phyloP scores from a whole-genome alignment of 2,113 vertebrate genomes.

The Muntiacus muntjak region DNA sequence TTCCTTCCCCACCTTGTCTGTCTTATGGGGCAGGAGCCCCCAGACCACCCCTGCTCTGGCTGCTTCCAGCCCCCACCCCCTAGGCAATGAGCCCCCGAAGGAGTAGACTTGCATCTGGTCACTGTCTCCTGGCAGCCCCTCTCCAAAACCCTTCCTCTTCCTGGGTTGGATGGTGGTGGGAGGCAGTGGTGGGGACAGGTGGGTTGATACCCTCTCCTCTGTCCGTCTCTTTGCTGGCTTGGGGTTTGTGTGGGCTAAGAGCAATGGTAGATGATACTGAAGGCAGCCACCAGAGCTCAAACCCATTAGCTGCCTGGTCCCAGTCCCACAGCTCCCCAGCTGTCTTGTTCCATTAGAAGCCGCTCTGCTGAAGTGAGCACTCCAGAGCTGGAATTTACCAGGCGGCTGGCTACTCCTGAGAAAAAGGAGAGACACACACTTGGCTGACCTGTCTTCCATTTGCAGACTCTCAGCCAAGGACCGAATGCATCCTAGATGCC shows the following conservation, averaged over 20 bases:
- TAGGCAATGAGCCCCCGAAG: neutral
- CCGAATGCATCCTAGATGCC: neutral
- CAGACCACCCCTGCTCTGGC: no score
- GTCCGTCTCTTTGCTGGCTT: slow-evolving; percentile 9
- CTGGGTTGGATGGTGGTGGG: neutral
- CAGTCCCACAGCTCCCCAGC: slow-evolving; percentile 64
- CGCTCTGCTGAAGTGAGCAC: slow-evolving; percentile 48
- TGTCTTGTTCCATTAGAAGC: slow-evolving; percentile 75
- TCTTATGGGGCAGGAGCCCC: neutral
- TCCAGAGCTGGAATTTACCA: slow-evolving; percentile 9
- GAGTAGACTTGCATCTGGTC: no score
- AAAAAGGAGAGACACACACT: neutral
- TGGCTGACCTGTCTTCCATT: neutral
- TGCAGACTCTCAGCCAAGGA: neutral
- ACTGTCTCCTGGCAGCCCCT: neutral
- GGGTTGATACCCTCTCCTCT: neutral
- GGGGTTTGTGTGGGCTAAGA: slow-evolving; percentile 49
- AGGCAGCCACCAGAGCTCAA: slow-evolving; percentile 72
- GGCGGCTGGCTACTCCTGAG: neutral
- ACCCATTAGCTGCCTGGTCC: slow-evolving; percentile 75
- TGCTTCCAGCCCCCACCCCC: neutral
- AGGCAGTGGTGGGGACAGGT: neutral
- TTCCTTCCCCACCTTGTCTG: no score
- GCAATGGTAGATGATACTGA: slow-evolving; percentile 61
- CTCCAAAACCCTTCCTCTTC: neutral